Base-by-base conservation (phyloP, 2,888 invertebrate genomes). In the Metallyticus violacea region DNA sequence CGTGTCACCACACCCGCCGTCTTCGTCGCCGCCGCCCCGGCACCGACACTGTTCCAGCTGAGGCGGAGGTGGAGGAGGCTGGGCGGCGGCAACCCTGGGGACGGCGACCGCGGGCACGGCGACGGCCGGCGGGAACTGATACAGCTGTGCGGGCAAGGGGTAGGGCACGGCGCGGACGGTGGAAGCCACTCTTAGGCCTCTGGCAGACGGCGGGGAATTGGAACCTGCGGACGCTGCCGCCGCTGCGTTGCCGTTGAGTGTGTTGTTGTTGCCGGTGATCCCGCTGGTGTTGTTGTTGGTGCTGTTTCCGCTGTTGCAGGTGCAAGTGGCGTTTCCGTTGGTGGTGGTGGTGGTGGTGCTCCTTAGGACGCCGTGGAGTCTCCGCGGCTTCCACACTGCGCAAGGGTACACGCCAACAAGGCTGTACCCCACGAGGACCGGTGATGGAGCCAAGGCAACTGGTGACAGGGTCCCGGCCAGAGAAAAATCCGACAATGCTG, bases 341-440 rank as follows among this genome's bases (percentile, higher is more conserved):
- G 40, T 62, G 87, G 40, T 62, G 87, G 89, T 90, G 88, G 89
- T 89, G 87, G 89, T 89, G 81, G 90, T 88, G 85, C 90, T 89
- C 26, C 26, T 26, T 26, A 30, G 27, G 77, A 26, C 79, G 86
- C 79, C 83, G 78, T 77, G 80, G 62, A 40, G 77, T 27, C 87
- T 79, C 26, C 88, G 86, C 89, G 92, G 92, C 90, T 92, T 92
- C 92, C 92, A 93, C 91, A 93, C 92, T 90, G 93, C 93, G 91
- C 93, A 93, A 88, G 93, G 93, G 92, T 93, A 93, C 91, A 93
- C 93, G 92, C 93, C 93, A 89, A 93, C 92, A 90, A 93, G 92
- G 92, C 93, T 93, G 92, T 93, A 93, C 91, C 93, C 93, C 92
- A 92, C 85, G 85, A 87, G 86, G 29, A 87, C 87, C 82, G 88